Evolutionary conservation across 2,888 invertebrate species (phyloP).

Genomic region (Phortica okadai): DNA sequence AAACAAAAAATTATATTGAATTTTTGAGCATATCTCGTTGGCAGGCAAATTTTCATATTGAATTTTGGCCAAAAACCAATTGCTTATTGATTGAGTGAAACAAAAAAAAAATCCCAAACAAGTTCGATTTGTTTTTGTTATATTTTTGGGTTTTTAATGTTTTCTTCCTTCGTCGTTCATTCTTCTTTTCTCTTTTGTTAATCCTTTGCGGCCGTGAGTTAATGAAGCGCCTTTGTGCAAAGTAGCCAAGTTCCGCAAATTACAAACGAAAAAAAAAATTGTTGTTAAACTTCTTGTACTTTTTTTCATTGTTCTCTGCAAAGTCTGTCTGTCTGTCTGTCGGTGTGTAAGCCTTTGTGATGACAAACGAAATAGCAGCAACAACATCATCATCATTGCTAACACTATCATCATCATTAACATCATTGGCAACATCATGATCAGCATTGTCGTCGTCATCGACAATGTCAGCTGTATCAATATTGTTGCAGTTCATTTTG

Average conservation of each 20-base stretch:
- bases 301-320: background rate
- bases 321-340: background rate
- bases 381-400: background rate
- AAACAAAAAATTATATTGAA: too few relatives aligned
- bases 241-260: background rate
- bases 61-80: too few relatives aligned
- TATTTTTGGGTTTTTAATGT: background rate
- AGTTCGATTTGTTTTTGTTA: too few relatives aligned
- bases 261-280: background rate
- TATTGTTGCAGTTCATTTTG: constrained; percentile 71
- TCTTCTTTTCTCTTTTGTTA: background rate
- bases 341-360: background rate
- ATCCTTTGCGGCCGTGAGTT: constrained; percentile 11
- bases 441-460: background rate
- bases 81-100: too few relatives aligned
- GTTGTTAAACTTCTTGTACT: constrained; percentile 16
- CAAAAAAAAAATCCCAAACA: too few relatives aligned
- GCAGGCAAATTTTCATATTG: too few relatives aligned
- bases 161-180: background rate
- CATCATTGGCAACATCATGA: background rate
- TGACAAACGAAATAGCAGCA: background rate
- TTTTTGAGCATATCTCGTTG: too few relatives aligned
- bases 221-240: constrained; percentile 19
- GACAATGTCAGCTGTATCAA: constrained; percentile 66
- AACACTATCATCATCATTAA: background rate